phyloP scores from a whole-genome alignment of 1,140 invertebrate species.

The Calosoma granatense region DNA sequence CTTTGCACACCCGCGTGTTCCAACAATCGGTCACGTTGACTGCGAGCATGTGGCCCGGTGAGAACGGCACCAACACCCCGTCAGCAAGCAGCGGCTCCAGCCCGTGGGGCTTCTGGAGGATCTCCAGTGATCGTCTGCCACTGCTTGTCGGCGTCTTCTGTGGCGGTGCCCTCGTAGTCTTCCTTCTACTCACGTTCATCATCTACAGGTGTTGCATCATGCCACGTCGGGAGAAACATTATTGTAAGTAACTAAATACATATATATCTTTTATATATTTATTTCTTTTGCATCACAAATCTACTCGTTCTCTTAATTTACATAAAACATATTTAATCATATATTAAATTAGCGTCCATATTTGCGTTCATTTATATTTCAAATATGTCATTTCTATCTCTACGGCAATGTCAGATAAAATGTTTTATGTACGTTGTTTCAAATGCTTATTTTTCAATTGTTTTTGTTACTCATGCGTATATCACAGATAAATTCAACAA shows the following conservation, averaged over 20 bases:
- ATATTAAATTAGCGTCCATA: too few relatives aligned
- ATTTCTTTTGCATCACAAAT: too few relatives aligned
- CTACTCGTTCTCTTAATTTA: too few relatives aligned
- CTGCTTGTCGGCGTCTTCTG: constrained; percentile 40
- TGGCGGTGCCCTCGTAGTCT: constrained; percentile 38
- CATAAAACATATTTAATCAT: neutral
- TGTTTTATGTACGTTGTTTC: too few relatives aligned
- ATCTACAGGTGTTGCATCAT: constrained; percentile 43
- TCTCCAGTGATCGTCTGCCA: constrained; percentile 38
- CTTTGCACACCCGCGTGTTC: constrained; percentile 18
- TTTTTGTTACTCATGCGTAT: too few relatives aligned
- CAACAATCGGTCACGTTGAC: constrained; percentile 42
- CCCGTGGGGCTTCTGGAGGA: constrained; percentile 26
- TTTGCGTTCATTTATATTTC: too few relatives aligned
- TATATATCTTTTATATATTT: too few relatives aligned
- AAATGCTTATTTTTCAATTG: too few relatives aligned
- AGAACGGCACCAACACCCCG: constrained; percentile 20
- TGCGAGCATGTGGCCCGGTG: constrained; percentile 38
- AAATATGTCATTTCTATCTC: too few relatives aligned
- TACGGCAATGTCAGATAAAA: too few relatives aligned
- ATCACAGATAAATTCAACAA: too few relatives aligned
- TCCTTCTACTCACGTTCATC: constrained; percentile 36
- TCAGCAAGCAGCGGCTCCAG: constrained; percentile 22
- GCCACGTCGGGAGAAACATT: constrained; percentile 39
- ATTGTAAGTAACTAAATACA: constrained; percentile 31